A percentile compares a stretch with the other conserved stretches of the same genome.
These are phyloP conservation scores for Bombycilla garrulus DNA, from an alignment of 2,113 vertebrate species.

Conservation along the genomic window DNA sequence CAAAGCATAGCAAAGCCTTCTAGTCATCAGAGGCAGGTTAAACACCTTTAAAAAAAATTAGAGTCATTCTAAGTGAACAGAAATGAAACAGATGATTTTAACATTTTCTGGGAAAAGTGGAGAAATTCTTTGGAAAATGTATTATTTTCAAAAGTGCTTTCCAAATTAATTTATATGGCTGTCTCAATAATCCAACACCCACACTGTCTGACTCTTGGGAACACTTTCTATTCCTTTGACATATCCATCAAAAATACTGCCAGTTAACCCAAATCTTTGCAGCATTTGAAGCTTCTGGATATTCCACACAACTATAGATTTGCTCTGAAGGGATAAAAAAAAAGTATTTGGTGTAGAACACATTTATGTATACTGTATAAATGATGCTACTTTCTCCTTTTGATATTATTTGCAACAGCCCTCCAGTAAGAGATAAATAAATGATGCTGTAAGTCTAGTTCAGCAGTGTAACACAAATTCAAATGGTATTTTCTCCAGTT, in stretches of 20 bases:
- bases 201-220: background rate
- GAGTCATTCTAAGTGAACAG: background rate
- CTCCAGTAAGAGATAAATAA: slow-evolving; percentile 33
- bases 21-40: background rate
- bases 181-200: background rate
- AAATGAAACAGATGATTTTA: background rate
- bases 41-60: background rate
- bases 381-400: background rate
- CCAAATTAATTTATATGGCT: background rate
- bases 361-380: background rate
- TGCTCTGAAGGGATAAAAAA: slow-evolving; percentile 5
- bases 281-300: background rate
- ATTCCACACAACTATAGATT: background rate
- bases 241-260: background rate
- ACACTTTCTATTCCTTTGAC: background rate
- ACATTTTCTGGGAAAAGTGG: background rate
- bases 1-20: background rate
- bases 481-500: background rate
- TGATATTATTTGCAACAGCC: slow-evolving; percentile 9
- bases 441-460: background rate
- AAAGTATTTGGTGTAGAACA: background rate
- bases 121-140: background rate
- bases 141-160: background rate
- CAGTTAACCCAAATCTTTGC: background rate
- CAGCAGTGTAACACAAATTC: slow-evolving; percentile 7